Evolutionary conservation across 2,797 vertebrate species (phyloP), one percentile per base, ranked within the genome.

Genomic region (Adelosebastes latens): DNA sequence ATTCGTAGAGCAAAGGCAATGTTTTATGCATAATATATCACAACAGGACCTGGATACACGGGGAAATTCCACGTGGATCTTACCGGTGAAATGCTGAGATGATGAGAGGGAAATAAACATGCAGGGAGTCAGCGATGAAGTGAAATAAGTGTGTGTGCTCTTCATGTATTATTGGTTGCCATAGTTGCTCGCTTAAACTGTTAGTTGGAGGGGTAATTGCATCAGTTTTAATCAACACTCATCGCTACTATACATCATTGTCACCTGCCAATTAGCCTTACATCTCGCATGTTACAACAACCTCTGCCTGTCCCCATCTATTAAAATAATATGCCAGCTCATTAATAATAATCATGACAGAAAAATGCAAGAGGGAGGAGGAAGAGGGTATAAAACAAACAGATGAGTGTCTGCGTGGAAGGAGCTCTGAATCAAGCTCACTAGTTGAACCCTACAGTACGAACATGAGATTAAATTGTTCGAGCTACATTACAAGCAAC

Each of bases 1-100:
- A 86, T 87, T 91, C 77, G 75, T 32, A 22, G 62, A 84, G 82
- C 72, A 82, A 85, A 84, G 69, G 67, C 72, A 52, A 85, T 90
- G 82, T 87, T 92, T 85, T 80, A 90, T 91, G 76, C 80, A 90
- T 87, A 76, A 82, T 81, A 77, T 88, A 88, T 86, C 71, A 81
- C 70, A 75, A 80, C 76, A 73, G 75, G 75, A 81, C 69, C 71
- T 85, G 61, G 77, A 81, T 78, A 53, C 66, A 75, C 2, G 20
- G 63, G 59, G 55, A 75, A 70, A 49, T 63, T 74, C 72, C 49
- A 77, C 8, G 39, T 75, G 67, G 79, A 73, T 75, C 34, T 77
- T 58, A 53, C 32, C 46, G 56, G 29, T 68, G 36, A 80, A 70
- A 78, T 7, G 70, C 39, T 42, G 65, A 80, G 63, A 82, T 64